These are phyloP conservation scores for Takifugu rubripes DNA, from an alignment of 2,797 vertebrate genomes.

Conservation along the genomic window DNA sequence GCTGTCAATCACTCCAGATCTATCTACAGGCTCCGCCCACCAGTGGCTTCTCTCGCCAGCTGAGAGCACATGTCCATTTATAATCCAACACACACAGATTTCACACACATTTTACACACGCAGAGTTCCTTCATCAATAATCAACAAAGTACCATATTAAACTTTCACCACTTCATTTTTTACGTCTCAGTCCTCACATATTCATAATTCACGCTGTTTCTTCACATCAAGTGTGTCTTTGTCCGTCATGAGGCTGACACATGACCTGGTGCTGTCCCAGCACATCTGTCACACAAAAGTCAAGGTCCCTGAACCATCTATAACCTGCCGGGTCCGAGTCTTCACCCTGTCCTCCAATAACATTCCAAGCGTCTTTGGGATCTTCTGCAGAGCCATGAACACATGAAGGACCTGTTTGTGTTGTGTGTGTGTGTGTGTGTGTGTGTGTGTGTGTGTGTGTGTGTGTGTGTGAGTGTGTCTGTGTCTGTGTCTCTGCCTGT, in stretches of 20 bases:
- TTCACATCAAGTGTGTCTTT: constrained; percentile 52
- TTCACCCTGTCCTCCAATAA: too few species aligned
- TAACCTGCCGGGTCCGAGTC: too few species aligned
- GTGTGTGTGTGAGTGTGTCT: too few species aligned
- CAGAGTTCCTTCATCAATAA: constrained; percentile 71
- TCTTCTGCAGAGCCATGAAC: too few species aligned
- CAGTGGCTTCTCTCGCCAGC: constrained; percentile 17
- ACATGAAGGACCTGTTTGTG: too few species aligned
- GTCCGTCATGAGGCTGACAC: constrained; percentile 11
- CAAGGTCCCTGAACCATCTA: too few species aligned
- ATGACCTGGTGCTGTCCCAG: constrained; percentile 1
- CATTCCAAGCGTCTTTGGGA: too few species aligned
- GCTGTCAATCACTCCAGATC: constrained; percentile 33
- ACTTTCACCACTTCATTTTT: constrained; percentile 76
- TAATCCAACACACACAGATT: neutral
- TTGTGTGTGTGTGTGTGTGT: too few species aligned
- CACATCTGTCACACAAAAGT: too few species aligned
- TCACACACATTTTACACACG: neutral
- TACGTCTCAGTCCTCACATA: constrained; percentile 73
- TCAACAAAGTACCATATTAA: constrained; percentile 62
- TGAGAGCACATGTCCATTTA: neutral
- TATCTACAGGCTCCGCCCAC: constrained; percentile 42
- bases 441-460: too few species aligned
- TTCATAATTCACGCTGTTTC: constrained; percentile 78
- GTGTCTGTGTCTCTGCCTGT: too few species aligned